Evolutionary conservation across 92 coral and sea anemone genomes (phyloP).

Genomic region (Porites divaricata): DNA sequence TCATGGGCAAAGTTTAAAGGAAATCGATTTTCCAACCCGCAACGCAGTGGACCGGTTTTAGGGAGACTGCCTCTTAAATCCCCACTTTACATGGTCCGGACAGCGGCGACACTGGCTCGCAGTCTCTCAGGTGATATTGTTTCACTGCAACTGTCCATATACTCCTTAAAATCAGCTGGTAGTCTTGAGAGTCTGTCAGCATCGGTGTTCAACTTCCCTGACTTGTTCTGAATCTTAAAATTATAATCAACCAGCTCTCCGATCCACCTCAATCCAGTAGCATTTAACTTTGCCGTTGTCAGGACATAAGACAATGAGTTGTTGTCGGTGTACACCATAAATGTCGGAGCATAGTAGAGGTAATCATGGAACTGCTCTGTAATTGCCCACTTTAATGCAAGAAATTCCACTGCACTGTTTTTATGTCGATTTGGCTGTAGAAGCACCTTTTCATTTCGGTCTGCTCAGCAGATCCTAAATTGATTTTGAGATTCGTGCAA

Average conservation of each 20-base stretch:
- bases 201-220: conserved; percentile 49
- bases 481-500: conserved; percentile 35
- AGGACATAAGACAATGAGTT: conserved; percentile 14
- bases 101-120: conserved; percentile 33
- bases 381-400: conserved; percentile 60
- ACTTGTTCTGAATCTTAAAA: too few relatives aligned
- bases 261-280: too few relatives aligned
- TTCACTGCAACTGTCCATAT: conserved; percentile 49
- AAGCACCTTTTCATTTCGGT: not conserved
- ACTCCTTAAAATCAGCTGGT: conserved; percentile 46
- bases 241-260: too few relatives aligned
- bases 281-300: conserved; percentile 42
- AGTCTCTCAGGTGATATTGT: conserved; percentile 38
- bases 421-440: not conserved
- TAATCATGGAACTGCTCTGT: conserved; percentile 47
- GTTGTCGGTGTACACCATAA: conserved; percentile 38
- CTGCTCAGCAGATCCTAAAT: conserved; percentile 44
- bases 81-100: conserved; percentile 29
- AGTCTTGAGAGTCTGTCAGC: conserved; percentile 61
- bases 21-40: too few relatives aligned
- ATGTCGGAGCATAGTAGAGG: conserved; percentile 41
- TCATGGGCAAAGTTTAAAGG: too few relatives aligned
- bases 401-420: not conserved
- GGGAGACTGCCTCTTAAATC: too few relatives aligned
- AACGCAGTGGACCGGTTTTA: too few relatives aligned